phyloP scores from a whole-genome alignment of 1,140 invertebrate species.

The Brachionus angularis region DNA sequence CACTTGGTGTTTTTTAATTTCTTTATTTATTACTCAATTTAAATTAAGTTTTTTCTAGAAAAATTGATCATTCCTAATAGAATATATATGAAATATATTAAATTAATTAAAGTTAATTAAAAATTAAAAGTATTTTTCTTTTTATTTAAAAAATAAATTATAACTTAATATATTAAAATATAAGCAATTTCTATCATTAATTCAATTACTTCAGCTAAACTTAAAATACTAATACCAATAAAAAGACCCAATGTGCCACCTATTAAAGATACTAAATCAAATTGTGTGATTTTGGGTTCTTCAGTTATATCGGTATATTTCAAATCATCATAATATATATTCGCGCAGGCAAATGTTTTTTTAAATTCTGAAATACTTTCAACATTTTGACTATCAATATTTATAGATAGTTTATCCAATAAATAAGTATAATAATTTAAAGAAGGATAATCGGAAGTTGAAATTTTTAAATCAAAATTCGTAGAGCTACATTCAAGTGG shows the following conservation, averaged over 20 bases:
- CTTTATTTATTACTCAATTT: no score
- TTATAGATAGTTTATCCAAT: no score
- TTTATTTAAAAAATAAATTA: no score
- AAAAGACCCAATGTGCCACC: constrained; percentile 11
- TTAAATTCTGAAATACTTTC: neutral
- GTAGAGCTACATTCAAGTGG: constrained; percentile 11
- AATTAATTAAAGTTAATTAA: no score
- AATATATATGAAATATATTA: no score
- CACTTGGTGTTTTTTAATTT: no score
- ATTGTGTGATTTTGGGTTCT: neutral
- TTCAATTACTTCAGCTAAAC: neutral
- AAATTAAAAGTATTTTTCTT: no score
- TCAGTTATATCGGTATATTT: neutral
- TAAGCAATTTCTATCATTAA: neutral
- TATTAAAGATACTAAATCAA: neutral
- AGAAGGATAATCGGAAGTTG: neutral
- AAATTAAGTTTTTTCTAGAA: no score
- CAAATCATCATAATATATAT: constrained; percentile 9
- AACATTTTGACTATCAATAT: no score
- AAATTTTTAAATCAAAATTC: neutral
- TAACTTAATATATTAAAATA: no score
- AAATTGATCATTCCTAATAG: no score
- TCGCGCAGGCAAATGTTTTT: neutral
- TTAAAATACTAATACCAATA: constrained; percentile 5
- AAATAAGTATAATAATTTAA: neutral